A percentile compares a stretch with the other conserved stretches of the same genome.
phyloP scores from a whole-genome alignment of 2,113 vertebrate species.

The Hemichromis elongatus region DNA sequence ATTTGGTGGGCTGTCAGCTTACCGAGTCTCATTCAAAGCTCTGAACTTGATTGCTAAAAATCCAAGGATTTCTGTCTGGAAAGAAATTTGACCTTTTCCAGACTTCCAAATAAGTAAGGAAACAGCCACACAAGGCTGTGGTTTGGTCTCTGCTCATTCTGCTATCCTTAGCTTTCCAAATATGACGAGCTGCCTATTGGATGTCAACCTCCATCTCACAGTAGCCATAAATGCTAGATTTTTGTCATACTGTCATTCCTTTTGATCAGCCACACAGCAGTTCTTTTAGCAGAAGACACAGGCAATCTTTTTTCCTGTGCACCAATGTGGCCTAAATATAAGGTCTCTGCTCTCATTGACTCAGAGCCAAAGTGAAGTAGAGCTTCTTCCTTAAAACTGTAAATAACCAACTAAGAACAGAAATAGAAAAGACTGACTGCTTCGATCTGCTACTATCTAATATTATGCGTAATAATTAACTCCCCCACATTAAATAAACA shows the following conservation, averaged over 20 bases:
- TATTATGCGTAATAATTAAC: neutral
- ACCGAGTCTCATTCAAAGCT: neutral
- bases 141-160: neutral
- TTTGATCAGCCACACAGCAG: neutral
- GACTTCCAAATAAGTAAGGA: neutral
- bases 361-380: neutral
- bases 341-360: neutral
- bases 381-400: neutral
- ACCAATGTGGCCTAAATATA: neutral
- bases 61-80: neutral
- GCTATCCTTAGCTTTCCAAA: neutral
- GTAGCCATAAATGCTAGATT: neutral
- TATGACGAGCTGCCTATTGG: neutral
- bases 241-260: neutral
- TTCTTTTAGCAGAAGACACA: neutral
- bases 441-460: neutral
- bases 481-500: neutral
- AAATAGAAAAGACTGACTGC: neutral
- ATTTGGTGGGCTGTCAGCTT: neutral
- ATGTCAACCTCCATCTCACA: neutral
- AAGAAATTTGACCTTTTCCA: neutral
- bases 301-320: neutral
- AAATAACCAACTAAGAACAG: neutral
- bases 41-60: neutral
- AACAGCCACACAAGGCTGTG: neutral